Evolutionary conservation across 1,140 invertebrate species (phyloP).

Genomic region (Drosophila punjabiensis): DNA sequence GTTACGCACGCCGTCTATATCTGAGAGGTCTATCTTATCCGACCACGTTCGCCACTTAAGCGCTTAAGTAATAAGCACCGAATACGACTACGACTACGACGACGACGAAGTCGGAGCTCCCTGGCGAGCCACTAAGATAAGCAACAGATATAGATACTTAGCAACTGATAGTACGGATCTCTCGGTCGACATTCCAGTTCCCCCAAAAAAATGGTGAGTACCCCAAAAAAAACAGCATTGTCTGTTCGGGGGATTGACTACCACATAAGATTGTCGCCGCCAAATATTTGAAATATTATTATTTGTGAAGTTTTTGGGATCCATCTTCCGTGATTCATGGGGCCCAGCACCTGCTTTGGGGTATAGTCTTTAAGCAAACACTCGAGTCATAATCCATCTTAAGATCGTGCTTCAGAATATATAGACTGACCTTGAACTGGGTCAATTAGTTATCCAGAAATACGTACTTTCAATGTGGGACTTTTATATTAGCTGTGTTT

Average conservation of each 20-base stretch:
- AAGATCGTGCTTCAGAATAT: neutral
- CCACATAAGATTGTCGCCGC: constrained; percentile 20
- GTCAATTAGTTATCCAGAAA: constrained; percentile 8
- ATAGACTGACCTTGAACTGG: constrained; percentile 17
- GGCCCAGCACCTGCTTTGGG: neutral
- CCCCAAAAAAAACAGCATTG: constrained; percentile 4
- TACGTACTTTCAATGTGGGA: no score
- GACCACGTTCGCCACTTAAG: constrained; percentile 30
- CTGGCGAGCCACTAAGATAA: constrained; percentile 40
- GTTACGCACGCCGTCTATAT: constrained; percentile 44
- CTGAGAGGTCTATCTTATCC: constrained; percentile 61
- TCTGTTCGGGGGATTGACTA: constrained; percentile 26
- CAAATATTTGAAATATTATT: constrained; percentile 28
- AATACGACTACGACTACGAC: constrained; percentile 12
- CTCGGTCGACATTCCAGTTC: constrained; percentile 9
- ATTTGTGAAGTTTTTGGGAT: neutral
- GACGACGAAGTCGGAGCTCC: neutral
- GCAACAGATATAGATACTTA: constrained; percentile 51
- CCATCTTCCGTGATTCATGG: constrained; percentile 2
- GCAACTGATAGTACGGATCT: constrained; percentile 34
- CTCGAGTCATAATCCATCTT: neutral
- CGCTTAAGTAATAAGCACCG: constrained; percentile 43
- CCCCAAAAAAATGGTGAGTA: neutral
- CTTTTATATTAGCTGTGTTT: neutral
- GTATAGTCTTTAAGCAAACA: neutral